Conservation (phyloP, 2,888 invertebrate species). For the Aplocera efformata region DNA sequence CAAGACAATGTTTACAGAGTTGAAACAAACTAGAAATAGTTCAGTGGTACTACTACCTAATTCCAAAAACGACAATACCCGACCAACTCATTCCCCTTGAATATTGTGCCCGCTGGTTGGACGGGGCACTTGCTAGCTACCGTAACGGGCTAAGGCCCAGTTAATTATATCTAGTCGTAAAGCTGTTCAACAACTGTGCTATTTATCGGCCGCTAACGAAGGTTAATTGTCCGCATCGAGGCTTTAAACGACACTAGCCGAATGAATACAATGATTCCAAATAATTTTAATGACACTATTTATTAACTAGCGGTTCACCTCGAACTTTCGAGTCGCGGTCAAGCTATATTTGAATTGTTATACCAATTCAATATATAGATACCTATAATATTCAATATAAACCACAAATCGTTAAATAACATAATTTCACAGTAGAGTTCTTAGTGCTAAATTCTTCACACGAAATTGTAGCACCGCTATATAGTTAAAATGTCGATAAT, state of each 20-base stretch:
- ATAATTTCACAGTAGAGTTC: no score
- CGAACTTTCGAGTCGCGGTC: no score
- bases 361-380: no score
- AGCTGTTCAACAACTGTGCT: slow-evolving; percentile 55
- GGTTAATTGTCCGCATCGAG: slow-evolving; percentile 56
- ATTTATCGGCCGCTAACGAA: slow-evolving; percentile 67
- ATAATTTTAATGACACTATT: slow-evolving; percentile 24
- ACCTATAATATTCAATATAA: no score
- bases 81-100: slow-evolving; percentile 2
- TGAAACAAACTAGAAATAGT: no score
- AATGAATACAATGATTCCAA: slow-evolving; percentile 30
- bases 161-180: slow-evolving; percentile 67
- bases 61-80: background rate
- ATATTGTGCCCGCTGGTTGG: slow-evolving; percentile 17
- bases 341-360: no score
- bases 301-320: slow-evolving; percentile 14
- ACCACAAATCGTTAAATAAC: no score
- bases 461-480: no score
- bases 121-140: slow-evolving; percentile 58
- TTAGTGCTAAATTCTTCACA: no score
- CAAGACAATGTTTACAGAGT: no score
- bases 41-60: no score
- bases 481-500: no score
- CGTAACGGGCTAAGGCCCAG: slow-evolving; percentile 48
- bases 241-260: slow-evolving; percentile 38